A percentile compares a stretch with the other conserved stretches of the same genome.
These are phyloP conservation scores for Lichenostomus cassidix DNA, from an alignment of 2,113 vertebrate species.

Conservation along the genomic window DNA sequence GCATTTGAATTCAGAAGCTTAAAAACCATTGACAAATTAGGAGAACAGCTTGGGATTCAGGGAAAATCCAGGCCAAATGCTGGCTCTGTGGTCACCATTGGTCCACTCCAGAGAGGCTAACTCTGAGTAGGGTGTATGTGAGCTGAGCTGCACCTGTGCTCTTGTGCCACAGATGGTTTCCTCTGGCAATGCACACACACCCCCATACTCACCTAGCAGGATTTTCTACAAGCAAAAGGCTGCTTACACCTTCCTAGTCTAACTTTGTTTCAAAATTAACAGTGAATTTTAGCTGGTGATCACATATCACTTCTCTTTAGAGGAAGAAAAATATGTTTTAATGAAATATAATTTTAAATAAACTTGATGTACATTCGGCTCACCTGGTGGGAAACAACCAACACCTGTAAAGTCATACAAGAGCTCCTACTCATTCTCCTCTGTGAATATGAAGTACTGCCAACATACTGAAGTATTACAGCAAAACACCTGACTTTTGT, in stretches of 20 bases:
- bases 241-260: not conserved
- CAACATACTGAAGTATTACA: not conserved
- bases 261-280: not conserved
- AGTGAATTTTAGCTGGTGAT: not conserved
- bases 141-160: not conserved
- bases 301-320: not conserved
- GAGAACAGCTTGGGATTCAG: not conserved
- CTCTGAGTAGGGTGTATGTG: rapidly evolving
- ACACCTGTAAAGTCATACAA: not conserved
- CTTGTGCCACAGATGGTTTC: not conserved
- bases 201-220: not conserved
- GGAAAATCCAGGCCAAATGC: rapidly evolving
- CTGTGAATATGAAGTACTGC: not conserved
- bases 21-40: rapidly evolving
- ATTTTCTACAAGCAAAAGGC: not conserved
- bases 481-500: not conserved
- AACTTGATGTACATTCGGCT: not conserved
- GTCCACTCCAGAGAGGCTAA: not conserved
- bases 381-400: not conserved
- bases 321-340: not conserved
- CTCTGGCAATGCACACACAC: not conserved
- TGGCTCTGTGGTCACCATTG: too few relatives aligned
- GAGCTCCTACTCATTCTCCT: not conserved
- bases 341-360: not conserved
- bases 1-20: not conserved